Percentiles rank a stretch among this genome's conserved stretches.
Conservation (phyloP, 2,888 invertebrate genomes). For the Mantis religiosa region DNA sequence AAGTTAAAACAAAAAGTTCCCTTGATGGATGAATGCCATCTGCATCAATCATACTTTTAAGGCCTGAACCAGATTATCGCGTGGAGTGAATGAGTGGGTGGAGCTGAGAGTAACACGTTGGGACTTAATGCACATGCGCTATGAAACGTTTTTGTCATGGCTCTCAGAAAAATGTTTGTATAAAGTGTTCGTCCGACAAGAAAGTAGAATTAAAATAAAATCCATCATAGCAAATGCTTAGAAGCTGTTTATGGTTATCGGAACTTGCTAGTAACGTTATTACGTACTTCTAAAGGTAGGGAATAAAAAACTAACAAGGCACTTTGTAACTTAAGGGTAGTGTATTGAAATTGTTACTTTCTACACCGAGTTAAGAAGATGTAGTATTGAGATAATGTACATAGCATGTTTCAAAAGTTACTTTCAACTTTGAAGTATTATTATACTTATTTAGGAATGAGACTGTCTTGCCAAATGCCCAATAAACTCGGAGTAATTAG, state of each 20-base stretch:
- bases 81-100: not conserved
- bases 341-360: too few species aligned
- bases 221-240: not conserved
- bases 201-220: not conserved
- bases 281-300: not conserved
- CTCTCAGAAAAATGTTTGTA: not conserved
- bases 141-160: not conserved
- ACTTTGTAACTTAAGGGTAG: too few species aligned
- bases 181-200: not conserved
- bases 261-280: not conserved
- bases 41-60: constrained; percentile 7
- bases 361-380: too few species aligned
- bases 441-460: too few species aligned
- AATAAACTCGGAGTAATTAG: too few species aligned
- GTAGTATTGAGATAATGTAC: too few species aligned
- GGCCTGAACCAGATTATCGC: not conserved
- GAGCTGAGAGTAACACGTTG: not conserved
- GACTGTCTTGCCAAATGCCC: too few species aligned
- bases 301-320: not conserved
- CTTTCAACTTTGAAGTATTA: too few species aligned
- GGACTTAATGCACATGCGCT: not conserved
- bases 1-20: not conserved
- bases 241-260: not conserved
- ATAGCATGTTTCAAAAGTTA: too few species aligned
- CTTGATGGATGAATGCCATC: constrained; percentile 6